Evolutionary conservation across 2,888 invertebrate species (phyloP), one percentile per base, ranked within the genome.

Genomic region (Sarcophaga rosellei): DNA sequence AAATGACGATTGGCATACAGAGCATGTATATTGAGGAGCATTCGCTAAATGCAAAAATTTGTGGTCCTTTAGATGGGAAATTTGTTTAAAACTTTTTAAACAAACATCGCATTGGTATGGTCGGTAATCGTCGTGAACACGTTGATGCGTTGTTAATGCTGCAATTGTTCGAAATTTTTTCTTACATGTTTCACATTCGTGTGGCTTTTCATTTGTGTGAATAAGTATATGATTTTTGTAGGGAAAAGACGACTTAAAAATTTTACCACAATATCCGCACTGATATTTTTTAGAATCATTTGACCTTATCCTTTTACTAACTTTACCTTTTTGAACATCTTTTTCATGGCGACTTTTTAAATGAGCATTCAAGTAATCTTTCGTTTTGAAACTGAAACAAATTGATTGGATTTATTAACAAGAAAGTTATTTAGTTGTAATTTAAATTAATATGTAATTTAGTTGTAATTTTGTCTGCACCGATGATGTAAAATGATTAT

Each of bases 51-150:
- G 90, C 59, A 89, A 88, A 10, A 89, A 72, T 81, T 84, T 88
- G 21, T 90, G 90, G 6, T 89, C 88, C 66, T 88, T 89, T 4
- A 90, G 78, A 81, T 90, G 90, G 2, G 88, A 77, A 1, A 61
- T 86, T 74, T 90, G 90, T 0, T 88, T 87, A 59, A 90, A 90
- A 5, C 89, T 75, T 57, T 86, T 74, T 3, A 82, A 72, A 45
- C 90, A 90, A 3, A 85, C 62, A 20, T 88, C 86, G 53, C 90
- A 90, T n/a, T 88, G 69, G 63, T 90, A 88, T 0, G 90, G 90
- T 17, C 89, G 88, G 47, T 80, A 82, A 69, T 89, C 88, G 3
- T 86, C 87, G 45, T 90, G 90, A 25, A 89, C 81, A 1, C 90
- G 87, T 70, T 88, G 82, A 59, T 90, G 90, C 4, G 80, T 89